Evolutionary conservation across 2,888 invertebrate genomes (phyloP).

Genomic region (Cabera pusaria): DNA sequence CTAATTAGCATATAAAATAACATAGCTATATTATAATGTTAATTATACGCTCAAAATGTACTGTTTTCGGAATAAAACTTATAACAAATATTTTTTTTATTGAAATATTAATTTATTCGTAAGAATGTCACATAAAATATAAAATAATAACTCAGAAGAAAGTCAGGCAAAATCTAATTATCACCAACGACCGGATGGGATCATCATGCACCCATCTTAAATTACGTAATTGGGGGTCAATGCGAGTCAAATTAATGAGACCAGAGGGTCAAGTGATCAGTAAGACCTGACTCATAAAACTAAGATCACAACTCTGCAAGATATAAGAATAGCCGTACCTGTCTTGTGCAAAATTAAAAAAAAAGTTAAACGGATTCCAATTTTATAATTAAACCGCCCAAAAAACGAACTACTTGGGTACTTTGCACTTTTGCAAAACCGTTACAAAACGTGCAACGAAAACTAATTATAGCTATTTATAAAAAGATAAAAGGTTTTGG

Average conservation of each 20-base stretch:
- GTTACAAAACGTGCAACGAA: slow-evolving; percentile 11
- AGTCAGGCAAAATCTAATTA: slow-evolving; percentile 13
- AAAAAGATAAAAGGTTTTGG: slow-evolving; percentile 2
- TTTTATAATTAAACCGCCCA: too few relatives aligned
- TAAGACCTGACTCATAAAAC: slow-evolving; percentile 3
- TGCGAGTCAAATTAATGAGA: slow-evolving; percentile 59
- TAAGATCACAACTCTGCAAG: slow-evolving; percentile 39
- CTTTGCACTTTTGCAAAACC: slow-evolving; percentile 1
- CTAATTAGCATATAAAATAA: too few relatives aligned
- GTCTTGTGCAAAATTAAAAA: too few relatives aligned
- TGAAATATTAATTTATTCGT: too few relatives aligned
- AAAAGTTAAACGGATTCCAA: too few relatives aligned
- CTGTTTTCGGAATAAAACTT: too few relatives aligned
- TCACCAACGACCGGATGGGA: slow-evolving; percentile 7
- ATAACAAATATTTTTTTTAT: too few relatives aligned
- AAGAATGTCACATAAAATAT: too few relatives aligned
- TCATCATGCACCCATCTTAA: slow-evolving; percentile 21
- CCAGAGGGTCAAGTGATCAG: slow-evolving; percentile 53
- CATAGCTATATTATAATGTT: too few relatives aligned
- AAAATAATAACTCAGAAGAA: too few relatives aligned
- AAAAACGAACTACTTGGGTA: too few relatives aligned
- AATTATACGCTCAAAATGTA: too few relatives aligned
- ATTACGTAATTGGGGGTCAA: slow-evolving; percentile 55
- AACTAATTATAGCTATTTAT: slow-evolving; percentile 5
- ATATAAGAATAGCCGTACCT: slow-evolving; percentile 26